Evolutionary conservation across 2,113 vertebrate genomes (phyloP).

Genomic region (Amblyornis subalaris): DNA sequence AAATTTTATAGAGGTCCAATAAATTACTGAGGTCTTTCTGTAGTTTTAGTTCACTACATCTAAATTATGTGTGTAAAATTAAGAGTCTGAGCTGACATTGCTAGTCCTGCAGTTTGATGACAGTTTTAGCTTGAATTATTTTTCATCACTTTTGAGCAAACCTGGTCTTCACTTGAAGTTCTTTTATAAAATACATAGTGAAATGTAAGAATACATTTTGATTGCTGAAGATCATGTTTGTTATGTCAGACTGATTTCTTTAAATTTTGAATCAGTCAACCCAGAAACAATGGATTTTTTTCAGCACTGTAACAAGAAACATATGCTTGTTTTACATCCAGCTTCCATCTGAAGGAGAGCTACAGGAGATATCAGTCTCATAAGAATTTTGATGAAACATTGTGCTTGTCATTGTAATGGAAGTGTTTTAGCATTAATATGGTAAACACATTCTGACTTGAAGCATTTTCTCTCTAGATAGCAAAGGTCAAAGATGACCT

Average conservation of each 20-base stretch:
- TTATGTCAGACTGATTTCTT: conserved; percentile 29
- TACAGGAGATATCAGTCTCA: not conserved
- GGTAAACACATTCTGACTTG: conserved; percentile 7
- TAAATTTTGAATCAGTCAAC: conserved; percentile 10
- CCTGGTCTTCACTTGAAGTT: not conserved
- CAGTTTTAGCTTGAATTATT: not conserved
- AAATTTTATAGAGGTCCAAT: not conserved
- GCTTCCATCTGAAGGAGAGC: not conserved
- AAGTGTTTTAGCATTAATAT: not conserved
- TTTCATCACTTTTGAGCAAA: not conserved
- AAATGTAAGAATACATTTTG: not conserved
- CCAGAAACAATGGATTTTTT: conserved; percentile 32
- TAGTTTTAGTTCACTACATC: not conserved
- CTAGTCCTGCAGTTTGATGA: not conserved
- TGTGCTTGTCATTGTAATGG: not conserved
- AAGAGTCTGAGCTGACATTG: not conserved
- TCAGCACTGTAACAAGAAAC: conserved; percentile 43
- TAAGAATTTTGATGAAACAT: conserved; percentile 17
- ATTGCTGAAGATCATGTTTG: conserved; percentile 16
- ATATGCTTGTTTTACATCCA: conserved; percentile 54
- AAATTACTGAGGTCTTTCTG: not conserved
- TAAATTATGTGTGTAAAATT: not conserved
- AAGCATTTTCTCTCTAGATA: not conserved
- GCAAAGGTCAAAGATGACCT: not conserved
- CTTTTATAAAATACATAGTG: not conserved